A percentile compares a stretch with the other conserved stretches of the same genome.
These are phyloP conservation scores for Takifugu bimaculatus DNA, from an alignment of 2,113 vertebrate species.

Conservation along the genomic window DNA sequence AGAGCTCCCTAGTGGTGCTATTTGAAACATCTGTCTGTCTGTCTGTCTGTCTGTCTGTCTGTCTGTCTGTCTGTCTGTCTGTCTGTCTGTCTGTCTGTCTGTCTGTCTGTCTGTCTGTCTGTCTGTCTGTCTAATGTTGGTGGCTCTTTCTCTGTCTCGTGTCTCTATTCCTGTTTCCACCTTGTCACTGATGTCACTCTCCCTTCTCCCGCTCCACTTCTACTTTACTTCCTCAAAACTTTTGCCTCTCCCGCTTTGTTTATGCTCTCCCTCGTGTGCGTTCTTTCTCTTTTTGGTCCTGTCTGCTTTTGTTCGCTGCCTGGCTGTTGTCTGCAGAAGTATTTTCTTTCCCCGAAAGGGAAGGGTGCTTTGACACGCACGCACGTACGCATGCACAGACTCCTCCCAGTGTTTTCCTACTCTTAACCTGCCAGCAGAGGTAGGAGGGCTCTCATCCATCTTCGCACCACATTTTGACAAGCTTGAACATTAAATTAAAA, in stretches of 20 bases:
- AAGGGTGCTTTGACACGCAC: too few relatives aligned
- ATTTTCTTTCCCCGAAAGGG: too few relatives aligned
- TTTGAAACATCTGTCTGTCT: too few relatives aligned
- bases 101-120: too few relatives aligned
- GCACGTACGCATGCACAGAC: not conserved
- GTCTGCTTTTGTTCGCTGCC: not conserved
- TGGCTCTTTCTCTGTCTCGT: not conserved
- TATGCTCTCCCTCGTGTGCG: not conserved
- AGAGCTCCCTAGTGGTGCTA: too few relatives aligned
- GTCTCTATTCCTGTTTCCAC: not conserved
- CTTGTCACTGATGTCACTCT: not conserved
- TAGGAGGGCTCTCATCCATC: conserved; percentile 67
- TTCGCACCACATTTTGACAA: conserved; percentile 48
- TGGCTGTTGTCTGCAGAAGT: too few relatives aligned
- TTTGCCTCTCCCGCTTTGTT: conserved; percentile 12
- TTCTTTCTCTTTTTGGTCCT: conserved; percentile 2
- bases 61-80: too few relatives aligned
- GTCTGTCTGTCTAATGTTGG: not conserved
- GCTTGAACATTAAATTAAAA: conserved; percentile 70
- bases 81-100: too few relatives aligned
- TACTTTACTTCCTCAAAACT: conserved; percentile 10
- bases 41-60: too few relatives aligned
- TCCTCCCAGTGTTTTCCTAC: conserved; percentile 28
- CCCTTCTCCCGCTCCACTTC: conserved; percentile 24
- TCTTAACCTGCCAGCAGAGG: conserved; percentile 62